Percentiles rank a stretch among this genome's conserved stretches.
phyloP scores from a whole-genome alignment of 2,113 vertebrate genomes.

The Takifugu flavidus region DNA sequence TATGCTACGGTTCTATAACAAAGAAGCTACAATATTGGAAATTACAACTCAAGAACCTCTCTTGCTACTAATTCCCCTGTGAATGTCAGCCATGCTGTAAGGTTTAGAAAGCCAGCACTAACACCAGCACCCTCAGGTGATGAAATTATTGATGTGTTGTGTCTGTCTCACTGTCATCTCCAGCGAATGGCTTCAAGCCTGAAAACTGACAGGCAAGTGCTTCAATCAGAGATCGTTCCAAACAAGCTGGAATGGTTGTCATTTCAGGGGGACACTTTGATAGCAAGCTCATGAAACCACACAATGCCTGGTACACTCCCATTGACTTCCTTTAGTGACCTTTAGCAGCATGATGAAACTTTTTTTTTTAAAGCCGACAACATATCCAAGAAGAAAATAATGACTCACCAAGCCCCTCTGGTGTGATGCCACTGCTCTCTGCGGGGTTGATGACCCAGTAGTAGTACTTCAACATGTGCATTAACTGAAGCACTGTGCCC shows the following conservation, averaged over 20 bases:
- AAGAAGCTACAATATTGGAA: conserved; percentile 38
- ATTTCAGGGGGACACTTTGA: conserved; percentile 41
- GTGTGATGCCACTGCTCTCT: conserved; percentile 84
- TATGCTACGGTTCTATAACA: not conserved
- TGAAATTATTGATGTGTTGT: conserved; percentile 57
- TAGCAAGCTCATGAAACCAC: conserved; percentile 31
- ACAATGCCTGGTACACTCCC: conserved; percentile 26
- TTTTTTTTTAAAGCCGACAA: too few relatives aligned
- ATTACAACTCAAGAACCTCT: conserved; percentile 58
- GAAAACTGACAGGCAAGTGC: conserved; percentile 53
- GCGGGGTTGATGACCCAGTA: conserved; percentile 93
- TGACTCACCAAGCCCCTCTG: conserved; percentile 88
- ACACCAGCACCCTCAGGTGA: conserved; percentile 27
- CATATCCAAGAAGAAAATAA: conserved; percentile 2
- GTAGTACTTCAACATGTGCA: conserved; percentile 95
- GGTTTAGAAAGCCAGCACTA: conserved; percentile 50
- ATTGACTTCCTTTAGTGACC: conserved; percentile 9
- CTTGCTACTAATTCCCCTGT: conserved; percentile 29
- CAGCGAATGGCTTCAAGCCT: conserved; percentile 44
- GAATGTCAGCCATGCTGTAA: conserved; percentile 37
- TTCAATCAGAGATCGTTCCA: conserved; percentile 46
- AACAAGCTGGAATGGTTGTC: conserved; percentile 46
- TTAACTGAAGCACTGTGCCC: conserved; percentile 92
- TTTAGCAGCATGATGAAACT: not conserved
- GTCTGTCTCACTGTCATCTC: conserved; percentile 54